Evolutionary conservation across 2,797 vertebrate species (phyloP).

Genomic region (Odontamblyopus rebecca): DNA sequence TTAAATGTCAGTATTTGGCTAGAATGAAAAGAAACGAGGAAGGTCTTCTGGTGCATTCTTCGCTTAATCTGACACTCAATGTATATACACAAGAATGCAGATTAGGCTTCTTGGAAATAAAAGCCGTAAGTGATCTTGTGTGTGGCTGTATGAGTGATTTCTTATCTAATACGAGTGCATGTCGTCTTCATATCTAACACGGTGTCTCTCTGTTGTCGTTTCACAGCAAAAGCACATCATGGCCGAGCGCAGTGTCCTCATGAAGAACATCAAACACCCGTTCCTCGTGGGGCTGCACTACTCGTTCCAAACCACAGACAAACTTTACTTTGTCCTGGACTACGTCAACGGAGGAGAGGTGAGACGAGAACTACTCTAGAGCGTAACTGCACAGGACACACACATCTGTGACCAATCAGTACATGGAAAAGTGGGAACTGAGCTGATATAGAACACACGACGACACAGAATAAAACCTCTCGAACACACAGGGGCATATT

Average conservation of each 20-base stretch:
- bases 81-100: too few species aligned
- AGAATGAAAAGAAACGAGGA: too few species aligned
- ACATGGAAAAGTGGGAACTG: too few species aligned
- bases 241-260: constrained; percentile 83
- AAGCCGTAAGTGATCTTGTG: neutral
- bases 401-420: too few species aligned
- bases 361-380: neutral
- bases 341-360: constrained; percentile 85
- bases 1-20: too few species aligned
- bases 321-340: constrained; percentile 84
- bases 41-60: too few species aligned
- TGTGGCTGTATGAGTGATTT: neutral
- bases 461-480: too few species aligned
- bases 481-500: neutral
- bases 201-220: neutral
- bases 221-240: constrained; percentile 85
- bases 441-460: too few species aligned
- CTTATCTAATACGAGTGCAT: neutral
- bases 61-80: too few species aligned
- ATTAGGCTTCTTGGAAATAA: too few species aligned
- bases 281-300: constrained; percentile 84
- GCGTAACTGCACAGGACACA: too few species aligned
- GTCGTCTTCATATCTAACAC: neutral
- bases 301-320: constrained; percentile 84
- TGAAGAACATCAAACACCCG: constrained; percentile 84